These are phyloP conservation scores for Nothoprocta perdicaria DNA, from an alignment of 2,113 vertebrate species.

Conservation along the genomic window DNA sequence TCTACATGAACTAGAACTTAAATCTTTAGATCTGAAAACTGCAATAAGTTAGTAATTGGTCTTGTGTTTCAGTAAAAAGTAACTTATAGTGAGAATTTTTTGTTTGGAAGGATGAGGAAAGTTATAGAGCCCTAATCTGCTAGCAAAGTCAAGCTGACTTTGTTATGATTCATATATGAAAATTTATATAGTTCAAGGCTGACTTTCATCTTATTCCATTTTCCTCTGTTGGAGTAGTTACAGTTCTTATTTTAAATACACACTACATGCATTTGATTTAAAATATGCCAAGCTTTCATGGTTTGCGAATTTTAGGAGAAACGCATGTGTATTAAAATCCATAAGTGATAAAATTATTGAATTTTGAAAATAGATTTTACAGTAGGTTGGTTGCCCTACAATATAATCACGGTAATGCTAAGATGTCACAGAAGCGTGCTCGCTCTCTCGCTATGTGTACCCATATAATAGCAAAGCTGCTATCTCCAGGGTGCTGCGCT, in stretches of 20 bases:
- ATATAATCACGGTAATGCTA: constrained; percentile 55
- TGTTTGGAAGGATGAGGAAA: neutral
- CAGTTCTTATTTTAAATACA: constrained; percentile 16
- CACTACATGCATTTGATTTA: neutral
- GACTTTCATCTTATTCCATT: neutral
- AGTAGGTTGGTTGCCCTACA: constrained; percentile 36
- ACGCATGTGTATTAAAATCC: constrained; percentile 33
- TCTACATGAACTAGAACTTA: neutral
- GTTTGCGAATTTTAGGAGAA: constrained; percentile 38
- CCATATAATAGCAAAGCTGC: neutral
- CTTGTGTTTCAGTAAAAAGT: neutral
- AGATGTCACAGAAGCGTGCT: constrained; percentile 32
- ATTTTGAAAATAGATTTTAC: constrained; percentile 53
- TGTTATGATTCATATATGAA: neutral
- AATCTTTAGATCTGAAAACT: neutral
- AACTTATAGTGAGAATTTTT: neutral
- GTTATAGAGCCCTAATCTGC: neutral
- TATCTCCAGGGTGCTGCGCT: constrained; percentile 35
- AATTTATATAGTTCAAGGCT: neutral
- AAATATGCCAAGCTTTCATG: constrained; percentile 24
- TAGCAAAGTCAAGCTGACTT: neutral
- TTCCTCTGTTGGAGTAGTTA: neutral
- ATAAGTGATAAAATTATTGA: constrained; percentile 54
- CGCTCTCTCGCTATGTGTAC: neutral
- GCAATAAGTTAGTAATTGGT: neutral